Base-by-base conservation (phyloP, 2,888 invertebrate genomes). In the Melitaea athalia region DNA sequence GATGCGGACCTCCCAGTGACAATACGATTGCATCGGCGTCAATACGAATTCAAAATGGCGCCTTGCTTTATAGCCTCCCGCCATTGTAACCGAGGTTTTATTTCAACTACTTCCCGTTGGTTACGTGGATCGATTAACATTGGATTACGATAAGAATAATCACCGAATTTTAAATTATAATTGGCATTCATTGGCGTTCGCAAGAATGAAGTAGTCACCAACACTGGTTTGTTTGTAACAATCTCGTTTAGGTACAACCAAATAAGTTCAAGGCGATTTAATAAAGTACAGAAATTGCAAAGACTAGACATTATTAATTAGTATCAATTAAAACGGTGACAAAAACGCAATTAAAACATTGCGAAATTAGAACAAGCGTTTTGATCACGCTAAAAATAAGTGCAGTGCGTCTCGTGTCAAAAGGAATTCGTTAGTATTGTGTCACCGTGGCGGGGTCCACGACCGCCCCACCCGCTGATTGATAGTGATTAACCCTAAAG, bases 41-140 rank as follows among this genome's bases (percentile, higher is more conserved):
- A 86, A 86, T 85, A 83, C 81, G 76, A 81, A 87, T 88, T 81
- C 90, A 89, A 91, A 85, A 92, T 91, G 92, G 92, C 92, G 92
- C 91, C 89, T 76, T 80, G 80, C 79, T 86, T 87, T 89, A 89
- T 88, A 73, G 68, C 73, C 73, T 72, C 71, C 73, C 74, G 74
- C 65, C 68, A 66, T 70, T 73, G 73, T 73, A 62, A 62, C 60
- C 75, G 74, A 80, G 81, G 80, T 83, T 84, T 82, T 78, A 80
- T 77, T 81, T 81, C 81, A 85, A 85, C 85, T 75, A 78, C 81
- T 83, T 84, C 83, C 82, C 77, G 78, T 78, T 80, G 78, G 76
- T 76, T 86, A 88, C 88, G 88, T 88, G 87, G 80, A 77, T 79
- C 77, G 81, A 86, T 89, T 88, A 85, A 77, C 79, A 80, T 83